phyloP scores from a whole-genome alignment of 1,140 invertebrate species.

The Galendromus occidentalis region DNA sequence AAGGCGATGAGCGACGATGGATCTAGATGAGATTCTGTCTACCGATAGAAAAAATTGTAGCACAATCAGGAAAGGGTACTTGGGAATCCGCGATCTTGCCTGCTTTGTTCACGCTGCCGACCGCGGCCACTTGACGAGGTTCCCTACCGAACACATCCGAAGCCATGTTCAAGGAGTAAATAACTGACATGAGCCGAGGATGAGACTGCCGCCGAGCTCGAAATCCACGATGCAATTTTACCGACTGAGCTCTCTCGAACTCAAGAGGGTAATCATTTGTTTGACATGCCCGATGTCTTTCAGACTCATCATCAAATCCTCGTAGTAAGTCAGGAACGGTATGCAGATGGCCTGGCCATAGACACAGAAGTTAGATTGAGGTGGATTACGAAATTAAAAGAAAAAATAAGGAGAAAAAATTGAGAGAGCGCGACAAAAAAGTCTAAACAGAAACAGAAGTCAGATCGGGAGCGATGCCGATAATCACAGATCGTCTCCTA shows the following conservation, averaged over 20 bases:
- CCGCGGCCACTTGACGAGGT: neutral
- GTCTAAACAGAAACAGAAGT: no score
- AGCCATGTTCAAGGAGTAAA: neutral
- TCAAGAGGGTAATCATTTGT: neutral
- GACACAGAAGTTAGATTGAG: no score
- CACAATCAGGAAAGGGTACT: no score
- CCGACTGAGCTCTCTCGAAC: neutral
- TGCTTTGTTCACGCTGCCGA: neutral
- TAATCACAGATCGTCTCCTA: neutral
- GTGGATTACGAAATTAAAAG: no score
- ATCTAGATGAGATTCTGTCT: no score
- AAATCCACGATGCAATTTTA: neutral
- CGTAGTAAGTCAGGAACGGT: neutral
- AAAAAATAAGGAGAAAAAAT: neutral
- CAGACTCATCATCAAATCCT: neutral
- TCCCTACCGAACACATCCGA: neutral
- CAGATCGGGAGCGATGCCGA: neutral
- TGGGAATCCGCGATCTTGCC: neutral
- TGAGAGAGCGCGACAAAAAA: neutral
- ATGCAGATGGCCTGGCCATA: neutral
- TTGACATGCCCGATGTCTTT: neutral
- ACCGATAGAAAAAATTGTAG: no score
- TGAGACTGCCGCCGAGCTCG: neutral
- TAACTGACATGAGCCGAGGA: neutral
- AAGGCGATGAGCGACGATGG: neutral